Evolutionary conservation across 2,888 invertebrate genomes (phyloP).

Genomic region (Achlya flavicornis): DNA sequence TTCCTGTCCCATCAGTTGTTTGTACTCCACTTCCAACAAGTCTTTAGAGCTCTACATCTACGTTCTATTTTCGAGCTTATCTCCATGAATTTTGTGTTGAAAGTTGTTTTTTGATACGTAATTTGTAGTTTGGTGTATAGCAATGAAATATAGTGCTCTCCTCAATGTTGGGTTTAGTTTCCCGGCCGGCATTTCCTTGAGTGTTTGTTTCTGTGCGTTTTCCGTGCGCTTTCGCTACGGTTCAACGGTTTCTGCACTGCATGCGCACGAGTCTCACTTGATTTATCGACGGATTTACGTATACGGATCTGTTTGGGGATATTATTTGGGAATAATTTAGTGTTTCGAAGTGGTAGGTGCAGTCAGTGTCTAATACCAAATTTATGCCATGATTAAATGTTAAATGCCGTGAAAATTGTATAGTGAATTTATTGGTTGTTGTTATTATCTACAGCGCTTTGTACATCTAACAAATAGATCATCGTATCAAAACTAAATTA

Average conservation of each 20-base stretch:
- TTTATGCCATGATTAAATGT: not conserved
- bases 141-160: conserved; percentile 40
- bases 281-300: not conserved
- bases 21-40: conserved; percentile 36
- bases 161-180: conserved; percentile 39
- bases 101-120: conserved; percentile 7
- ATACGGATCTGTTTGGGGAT: not conserved
- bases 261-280: conserved; percentile 5
- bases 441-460: too few relatives aligned
- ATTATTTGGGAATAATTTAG: not conserved
- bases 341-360: not conserved
- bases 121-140: conserved; percentile 29
- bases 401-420: not conserved
- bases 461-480: too few relatives aligned
- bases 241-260: conserved; percentile 11
- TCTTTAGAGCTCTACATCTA: conserved; percentile 22
- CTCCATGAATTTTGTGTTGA: conserved; percentile 15
- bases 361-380: not conserved
- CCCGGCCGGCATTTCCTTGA: conserved; percentile 42
- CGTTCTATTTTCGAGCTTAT: conserved; percentile 28
- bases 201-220: conserved; percentile 29
- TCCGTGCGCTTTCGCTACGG: conserved; percentile 10
- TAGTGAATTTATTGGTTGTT: too few relatives aligned
- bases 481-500: too few relatives aligned
- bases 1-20: conserved; percentile 64